Base-by-base conservation (phyloP, 2,888 invertebrate genomes). In the Sarcophaga subvicina region DNA sequence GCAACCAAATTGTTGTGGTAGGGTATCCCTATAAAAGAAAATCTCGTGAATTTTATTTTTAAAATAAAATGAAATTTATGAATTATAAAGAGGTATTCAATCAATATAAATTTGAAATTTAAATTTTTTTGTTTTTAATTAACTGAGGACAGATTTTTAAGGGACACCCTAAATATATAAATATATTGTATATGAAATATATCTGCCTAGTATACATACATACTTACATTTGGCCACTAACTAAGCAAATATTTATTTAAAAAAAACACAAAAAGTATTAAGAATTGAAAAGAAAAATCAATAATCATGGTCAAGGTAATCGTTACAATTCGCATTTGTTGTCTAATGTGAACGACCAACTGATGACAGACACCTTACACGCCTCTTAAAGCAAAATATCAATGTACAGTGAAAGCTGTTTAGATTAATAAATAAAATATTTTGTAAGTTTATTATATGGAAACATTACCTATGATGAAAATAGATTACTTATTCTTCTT, bases 281-380 rank as follows among this genome's bases (percentile, higher is more conserved):
- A 20, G 10, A 22, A 59, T 47, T 1, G 45, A 75, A 62, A 71
- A 79, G 91, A 90, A 91, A 92, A 93, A 93, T 93, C 92, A 90
- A 93, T 93, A 93, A 88, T 90, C 90, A 91, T 91, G 92, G 92
- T 91, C 92, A 93, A 93, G 93, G 93, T 91, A 88, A 81, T 78
- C 86, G 82, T 80, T 79, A 83, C 80, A 77, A 69, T 73, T 47
- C 64, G 71, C 45, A 67, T 63, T 73, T 49, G 54, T 67, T 69
- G 67, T 45, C 66, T 77, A 79, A 59, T 54, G 82, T 60, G 49
- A 79, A 76, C 66, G 79, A 83, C 80, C 71, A 76, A 66, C 76
- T 63, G 72, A 37, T 73, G 80, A 47, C 59, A 76, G 49, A 27
- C 73, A 59, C 12, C 45, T 64, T 37, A 6, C 12, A 59, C 27